These are phyloP conservation scores for Erebia aethiops DNA, from an alignment of 2,888 invertebrate genomes.

Conservation along the genomic window DNA sequence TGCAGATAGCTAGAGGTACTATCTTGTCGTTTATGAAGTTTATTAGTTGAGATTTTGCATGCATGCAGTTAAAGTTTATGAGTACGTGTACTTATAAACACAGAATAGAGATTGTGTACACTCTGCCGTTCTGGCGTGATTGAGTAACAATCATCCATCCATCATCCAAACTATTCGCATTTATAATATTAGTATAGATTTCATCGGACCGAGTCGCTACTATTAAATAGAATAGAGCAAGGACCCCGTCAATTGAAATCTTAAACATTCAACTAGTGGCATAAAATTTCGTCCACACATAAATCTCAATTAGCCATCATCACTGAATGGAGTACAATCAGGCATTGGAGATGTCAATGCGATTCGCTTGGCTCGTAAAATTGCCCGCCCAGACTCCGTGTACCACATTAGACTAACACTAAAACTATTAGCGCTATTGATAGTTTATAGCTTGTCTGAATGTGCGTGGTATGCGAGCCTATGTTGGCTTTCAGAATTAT, in stretches of 20 bases:
- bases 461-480: background rate
- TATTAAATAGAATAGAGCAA: background rate
- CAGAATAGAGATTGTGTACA: too few relatives aligned
- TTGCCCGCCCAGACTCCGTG: background rate
- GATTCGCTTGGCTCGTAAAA: conserved; percentile 22
- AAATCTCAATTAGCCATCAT: conserved; percentile 33
- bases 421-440: conserved; percentile 22
- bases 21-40: too few relatives aligned
- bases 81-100: too few relatives aligned
- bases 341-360: conserved; percentile 23
- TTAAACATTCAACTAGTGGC: background rate
- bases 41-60: too few relatives aligned
- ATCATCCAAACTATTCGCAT: too few relatives aligned
- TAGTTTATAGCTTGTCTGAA: conserved; percentile 17
- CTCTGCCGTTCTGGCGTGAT: too few relatives aligned
- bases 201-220: background rate
- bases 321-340: conserved; percentile 12
- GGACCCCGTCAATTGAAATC: background rate
- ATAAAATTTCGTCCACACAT: conserved; percentile 10
- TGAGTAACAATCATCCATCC: too few relatives aligned
- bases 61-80: too few relatives aligned
- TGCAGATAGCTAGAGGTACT: too few relatives aligned
- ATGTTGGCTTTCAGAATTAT: background rate
- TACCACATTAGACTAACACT: conserved; percentile 7
- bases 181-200: too few relatives aligned